Evolutionary conservation across 2,888 invertebrate species (phyloP), one percentile per base, ranked within the genome.

Genomic region (Germaria angustata): DNA sequence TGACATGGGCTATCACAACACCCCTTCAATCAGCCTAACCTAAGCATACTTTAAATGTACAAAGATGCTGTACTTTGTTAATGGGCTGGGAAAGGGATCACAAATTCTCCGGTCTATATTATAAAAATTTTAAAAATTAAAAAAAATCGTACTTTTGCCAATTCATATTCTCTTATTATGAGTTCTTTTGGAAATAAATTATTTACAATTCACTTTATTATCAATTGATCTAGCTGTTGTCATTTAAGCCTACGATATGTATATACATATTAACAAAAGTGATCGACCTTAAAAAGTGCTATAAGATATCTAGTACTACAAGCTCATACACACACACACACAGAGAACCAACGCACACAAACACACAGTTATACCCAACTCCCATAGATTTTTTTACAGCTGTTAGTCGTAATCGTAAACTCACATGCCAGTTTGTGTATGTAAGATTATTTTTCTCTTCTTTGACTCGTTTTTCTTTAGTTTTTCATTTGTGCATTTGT

Each of bases 261-360:
- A 75, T 17, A 72, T 3, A 28, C 28, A 6, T 28, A 28, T 15
- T 61, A 76, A 71, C 69, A 76, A 76, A 71, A 79, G 79, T 82
- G 82, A 79, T 82, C 82, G 82, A 82, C 82, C 82, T 82, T 75
- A 75, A 76, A 65, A 68, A 65, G 20, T 78, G 61, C 72, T 68
- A 78, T 44, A 69, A 76, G 53, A 83, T 65, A 76, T 79, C 72
- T 66, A 72, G 51, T 20, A 53, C n/a, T 72, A 17, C 8, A 44
- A 9, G 28, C 55, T 32, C 2, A 34, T 9, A 57, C 24, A 79
- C 63, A 65, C 39, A 59, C 34, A 71, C 20, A 59, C 53, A 4
- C 39, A 28, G n/a, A n/a, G 57, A 20, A 41, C 13, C 2, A n/a
- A 61, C n/a, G 15, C 9, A 44, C 7, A 28, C 39, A 41, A 49